Percentiles rank a stretch among this genome's conserved stretches.
Conservation (phyloP, 1,140 invertebrate species). For the Eriocheir sinensis region DNA sequence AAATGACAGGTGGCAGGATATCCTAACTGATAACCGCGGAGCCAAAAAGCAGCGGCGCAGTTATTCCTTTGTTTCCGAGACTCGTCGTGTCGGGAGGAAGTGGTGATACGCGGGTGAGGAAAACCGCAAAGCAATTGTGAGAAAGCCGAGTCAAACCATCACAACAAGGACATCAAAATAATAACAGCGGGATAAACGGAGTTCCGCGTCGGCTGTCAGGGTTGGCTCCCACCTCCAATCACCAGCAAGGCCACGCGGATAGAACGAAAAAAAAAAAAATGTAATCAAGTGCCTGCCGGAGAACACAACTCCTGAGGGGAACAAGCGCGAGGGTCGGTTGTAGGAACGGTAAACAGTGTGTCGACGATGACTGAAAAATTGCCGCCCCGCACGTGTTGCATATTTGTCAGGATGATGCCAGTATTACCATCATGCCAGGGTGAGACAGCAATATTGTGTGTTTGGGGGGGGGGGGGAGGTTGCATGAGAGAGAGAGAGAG, state of each 20-base stretch:
- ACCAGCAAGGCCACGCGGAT: neutral
- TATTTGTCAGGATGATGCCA: no score
- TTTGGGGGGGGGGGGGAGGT: neutral
- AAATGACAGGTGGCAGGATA: no score
- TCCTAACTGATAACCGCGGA: no score
- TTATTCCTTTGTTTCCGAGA: neutral
- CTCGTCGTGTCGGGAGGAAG: constrained; percentile 1
- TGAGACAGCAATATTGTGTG: no score
- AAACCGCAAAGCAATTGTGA: neutral
- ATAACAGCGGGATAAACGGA: neutral
- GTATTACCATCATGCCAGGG: no score
- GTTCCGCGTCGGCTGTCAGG: constrained; percentile 6
- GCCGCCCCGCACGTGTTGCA: no score
- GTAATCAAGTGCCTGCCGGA: neutral
- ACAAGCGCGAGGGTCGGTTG: neutral
- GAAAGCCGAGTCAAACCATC: neutral
- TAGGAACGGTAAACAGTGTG: neutral
- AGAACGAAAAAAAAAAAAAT: neutral
- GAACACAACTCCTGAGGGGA: neutral
- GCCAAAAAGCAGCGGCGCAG: neutral
- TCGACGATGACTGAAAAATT: no score
- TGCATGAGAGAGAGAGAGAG: neutral
- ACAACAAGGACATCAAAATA: neutral
- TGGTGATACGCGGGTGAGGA: neutral
- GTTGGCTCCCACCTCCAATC: neutral